Percentiles rank a stretch among this genome's conserved stretches.
phyloP scores from a whole-genome alignment of 2,888 invertebrate species.

The Leptothorax acervorum region DNA sequence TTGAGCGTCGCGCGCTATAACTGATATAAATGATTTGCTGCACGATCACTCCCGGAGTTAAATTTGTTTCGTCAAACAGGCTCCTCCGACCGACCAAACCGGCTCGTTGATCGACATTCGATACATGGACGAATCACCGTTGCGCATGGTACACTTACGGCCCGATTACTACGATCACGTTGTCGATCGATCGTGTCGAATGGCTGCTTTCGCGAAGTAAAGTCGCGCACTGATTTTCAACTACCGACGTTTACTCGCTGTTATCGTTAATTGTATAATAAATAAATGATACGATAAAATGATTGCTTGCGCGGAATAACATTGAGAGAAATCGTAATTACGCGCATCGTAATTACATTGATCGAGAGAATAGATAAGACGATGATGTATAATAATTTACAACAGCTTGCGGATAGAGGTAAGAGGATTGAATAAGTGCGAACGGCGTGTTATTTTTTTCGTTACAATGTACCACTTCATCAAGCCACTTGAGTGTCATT shows the following conservation, averaged over 20 bases:
- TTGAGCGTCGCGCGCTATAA: constrained; percentile 34
- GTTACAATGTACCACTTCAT: constrained; percentile 25
- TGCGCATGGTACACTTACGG: constrained; percentile 36
- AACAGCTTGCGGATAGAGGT: background rate
- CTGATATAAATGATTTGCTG: constrained; percentile 42
- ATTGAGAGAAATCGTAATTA: background rate
- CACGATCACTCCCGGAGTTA: constrained; percentile 36
- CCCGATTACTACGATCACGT: constrained; percentile 16
- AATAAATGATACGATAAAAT: background rate
- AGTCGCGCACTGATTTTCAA: background rate
- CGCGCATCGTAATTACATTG: background rate
- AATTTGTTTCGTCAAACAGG: constrained; percentile 49
- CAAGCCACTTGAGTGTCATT: constrained; percentile 43
- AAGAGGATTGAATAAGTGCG: constrained; percentile 11
- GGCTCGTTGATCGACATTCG: constrained; percentile 43
- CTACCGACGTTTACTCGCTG: background rate
- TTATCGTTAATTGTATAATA: background rate
- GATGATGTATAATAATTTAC: background rate
- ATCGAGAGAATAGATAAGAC: background rate
- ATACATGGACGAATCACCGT: constrained; percentile 33
- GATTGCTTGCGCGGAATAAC: background rate
- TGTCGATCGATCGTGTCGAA: constrained; percentile 29
- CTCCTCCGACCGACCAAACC: constrained; percentile 37
- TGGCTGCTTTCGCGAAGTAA: constrained; percentile 3
- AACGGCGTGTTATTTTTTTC: constrained; percentile 16